A percentile compares a stretch with the other conserved stretches of the same genome.
phyloP scores from a whole-genome alignment of 2,113 vertebrate genomes.

The Ramphastos sulfuratus region DNA sequence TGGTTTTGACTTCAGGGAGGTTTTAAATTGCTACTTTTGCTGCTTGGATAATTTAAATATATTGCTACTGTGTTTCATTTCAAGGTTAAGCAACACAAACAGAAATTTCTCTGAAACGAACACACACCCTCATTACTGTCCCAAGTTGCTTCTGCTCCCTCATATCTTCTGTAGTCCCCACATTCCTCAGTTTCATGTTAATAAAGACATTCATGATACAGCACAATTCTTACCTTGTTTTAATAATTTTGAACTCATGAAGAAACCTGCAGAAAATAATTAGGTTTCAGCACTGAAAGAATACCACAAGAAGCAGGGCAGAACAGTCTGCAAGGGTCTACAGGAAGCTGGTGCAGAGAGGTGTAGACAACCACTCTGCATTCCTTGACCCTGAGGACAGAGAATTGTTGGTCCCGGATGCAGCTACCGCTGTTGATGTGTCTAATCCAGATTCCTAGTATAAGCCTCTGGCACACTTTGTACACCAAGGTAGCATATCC shows the following conservation, averaged over 20 bases:
- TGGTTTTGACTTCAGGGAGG: neutral
- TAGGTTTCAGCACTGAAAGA: neutral
- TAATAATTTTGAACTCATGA: neutral
- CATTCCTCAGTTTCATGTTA: neutral
- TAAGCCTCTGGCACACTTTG: neutral
- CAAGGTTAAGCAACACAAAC: neutral
- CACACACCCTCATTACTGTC: neutral
- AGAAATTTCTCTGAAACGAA: neutral
- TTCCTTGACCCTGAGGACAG: accelerated
- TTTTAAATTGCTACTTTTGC: neutral
- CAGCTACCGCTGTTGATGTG: neutral
- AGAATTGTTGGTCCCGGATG: neutral
- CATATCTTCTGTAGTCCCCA: accelerated
- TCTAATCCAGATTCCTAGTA: too few species aligned
- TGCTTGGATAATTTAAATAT: neutral
- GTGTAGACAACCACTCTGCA: accelerated
- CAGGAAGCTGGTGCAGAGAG: neutral
- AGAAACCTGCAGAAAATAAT: neutral
- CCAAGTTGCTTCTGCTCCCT: neutral
- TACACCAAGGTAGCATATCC: neutral
- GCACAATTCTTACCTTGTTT: accelerated
- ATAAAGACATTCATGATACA: neutral
- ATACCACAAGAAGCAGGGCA: accelerated
- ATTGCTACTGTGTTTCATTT: neutral
- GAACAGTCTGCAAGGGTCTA: accelerated